A percentile compares a stretch with the other conserved stretches of the same genome.
Evolutionary conservation across 2,888 invertebrate species (phyloP).

Genomic region (Lasioglossum marginatum): DNA sequence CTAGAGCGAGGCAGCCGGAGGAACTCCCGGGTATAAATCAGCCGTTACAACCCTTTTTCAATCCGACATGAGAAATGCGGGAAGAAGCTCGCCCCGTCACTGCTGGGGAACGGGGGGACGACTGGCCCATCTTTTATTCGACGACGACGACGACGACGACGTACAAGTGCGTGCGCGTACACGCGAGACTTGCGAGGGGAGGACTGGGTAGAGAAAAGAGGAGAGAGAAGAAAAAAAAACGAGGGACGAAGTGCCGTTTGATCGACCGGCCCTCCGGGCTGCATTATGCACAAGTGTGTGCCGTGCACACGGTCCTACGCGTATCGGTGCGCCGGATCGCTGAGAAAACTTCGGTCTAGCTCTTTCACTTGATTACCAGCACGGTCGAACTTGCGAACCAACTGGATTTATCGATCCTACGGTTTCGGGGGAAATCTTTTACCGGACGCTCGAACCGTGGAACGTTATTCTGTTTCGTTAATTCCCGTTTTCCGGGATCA

Average conservation of each 20-base stretch:
- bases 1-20: conserved; percentile 44
- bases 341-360: conserved; percentile 23
- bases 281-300: conserved; percentile 43
- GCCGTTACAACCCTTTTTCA: conserved; percentile 67
- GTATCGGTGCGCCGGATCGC: conserved; percentile 2
- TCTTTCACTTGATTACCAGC: conserved; percentile 13
- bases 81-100: conserved; percentile 52
- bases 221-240: neutral
- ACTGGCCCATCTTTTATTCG: conserved; percentile 76
- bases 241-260: conserved; percentile 58
- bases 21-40: conserved; percentile 66
- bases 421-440: conserved; percentile 1
- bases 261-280: conserved; percentile 47
- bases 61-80: conserved; percentile 65
- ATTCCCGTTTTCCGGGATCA: neutral
- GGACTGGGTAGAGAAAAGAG: conserved; percentile 27
- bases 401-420: conserved; percentile 25
- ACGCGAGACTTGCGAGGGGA: conserved; percentile 24
- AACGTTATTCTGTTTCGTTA: neutral
- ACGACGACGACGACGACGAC: conserved; percentile 57
- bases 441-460: neutral
- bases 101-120: conserved; percentile 42
- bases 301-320: conserved; percentile 5
- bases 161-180: conserved; percentile 47
- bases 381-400: conserved; percentile 9